Percentiles rank a stretch among this genome's conserved stretches.
These are phyloP conservation scores for Macaca nemestrina DNA, from an alignment of 2,113 vertebrate species.

Conservation along the genomic window DNA sequence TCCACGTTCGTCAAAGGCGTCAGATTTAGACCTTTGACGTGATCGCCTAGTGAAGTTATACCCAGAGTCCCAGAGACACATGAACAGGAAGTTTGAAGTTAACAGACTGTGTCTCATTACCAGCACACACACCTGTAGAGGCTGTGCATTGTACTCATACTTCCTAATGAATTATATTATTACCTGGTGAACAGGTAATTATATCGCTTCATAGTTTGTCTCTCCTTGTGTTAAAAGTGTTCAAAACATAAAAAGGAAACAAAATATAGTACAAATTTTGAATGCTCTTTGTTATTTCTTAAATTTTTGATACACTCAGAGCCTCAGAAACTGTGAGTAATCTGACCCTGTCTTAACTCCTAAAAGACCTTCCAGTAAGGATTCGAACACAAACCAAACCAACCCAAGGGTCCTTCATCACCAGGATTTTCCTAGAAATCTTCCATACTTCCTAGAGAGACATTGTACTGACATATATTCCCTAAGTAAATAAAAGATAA, in stretches of 20 bases:
- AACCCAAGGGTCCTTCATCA: neutral
- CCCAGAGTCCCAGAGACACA: neutral
- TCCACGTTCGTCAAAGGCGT: constrained; percentile 8
- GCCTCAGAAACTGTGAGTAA: neutral
- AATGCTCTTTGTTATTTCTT: neutral
- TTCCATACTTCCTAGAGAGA: neutral
- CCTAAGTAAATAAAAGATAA: constrained; percentile 33
- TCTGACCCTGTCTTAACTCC: neutral
- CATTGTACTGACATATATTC: neutral
- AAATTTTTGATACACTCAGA: neutral
- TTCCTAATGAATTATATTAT: neutral
- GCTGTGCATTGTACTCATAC: neutral
- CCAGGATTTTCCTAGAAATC: constrained; percentile 30
- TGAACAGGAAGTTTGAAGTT: neutral
- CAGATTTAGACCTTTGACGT: constrained; percentile 49
- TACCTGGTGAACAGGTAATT: neutral
- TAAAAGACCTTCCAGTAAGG: neutral
- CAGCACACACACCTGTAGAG: neutral
- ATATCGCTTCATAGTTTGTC: neutral
- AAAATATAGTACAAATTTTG: neutral
- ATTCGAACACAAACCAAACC: neutral
- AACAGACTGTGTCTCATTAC: neutral
- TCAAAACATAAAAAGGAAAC: neutral
- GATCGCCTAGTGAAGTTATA: neutral
- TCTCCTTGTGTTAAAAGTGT: neutral